phyloP scores from a whole-genome alignment of 2,888 invertebrate genomes.

The Tenodera sinensis region DNA sequence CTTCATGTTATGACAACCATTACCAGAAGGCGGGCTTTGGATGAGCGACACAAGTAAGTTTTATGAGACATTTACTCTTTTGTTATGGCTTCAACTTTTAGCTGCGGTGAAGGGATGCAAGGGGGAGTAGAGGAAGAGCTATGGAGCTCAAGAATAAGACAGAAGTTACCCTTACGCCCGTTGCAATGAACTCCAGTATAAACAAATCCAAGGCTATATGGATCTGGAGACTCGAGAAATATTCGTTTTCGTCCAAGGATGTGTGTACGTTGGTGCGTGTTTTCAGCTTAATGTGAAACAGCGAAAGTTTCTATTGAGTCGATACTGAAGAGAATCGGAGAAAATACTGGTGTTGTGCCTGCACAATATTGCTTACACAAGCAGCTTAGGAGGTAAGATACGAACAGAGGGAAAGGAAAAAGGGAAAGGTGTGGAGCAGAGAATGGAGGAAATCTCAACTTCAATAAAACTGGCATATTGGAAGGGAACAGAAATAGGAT shows the following conservation, averaged over 20 bases:
- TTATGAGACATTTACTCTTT: constrained; percentile 24
- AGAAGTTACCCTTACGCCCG: not conserved
- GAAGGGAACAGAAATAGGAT: not conserved
- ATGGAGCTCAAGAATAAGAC: not conserved
- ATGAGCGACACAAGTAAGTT: not conserved
- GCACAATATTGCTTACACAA: constrained; percentile 18
- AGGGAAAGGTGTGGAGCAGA: not conserved
- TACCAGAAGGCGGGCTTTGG: not conserved
- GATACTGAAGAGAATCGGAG: not conserved
- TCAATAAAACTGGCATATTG: not conserved
- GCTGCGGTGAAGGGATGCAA: not conserved
- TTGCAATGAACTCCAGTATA: not conserved
- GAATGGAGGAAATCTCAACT: not conserved
- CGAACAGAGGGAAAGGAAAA: not conserved
- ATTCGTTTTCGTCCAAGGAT: not conserved
- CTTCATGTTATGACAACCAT: not conserved
- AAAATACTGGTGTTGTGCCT: not conserved
- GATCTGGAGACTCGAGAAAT: not conserved
- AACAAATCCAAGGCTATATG: constrained; percentile 21
- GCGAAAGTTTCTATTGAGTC: constrained; percentile 26
- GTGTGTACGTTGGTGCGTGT: not conserved
- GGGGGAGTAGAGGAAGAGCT: not conserved
- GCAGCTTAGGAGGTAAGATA: not conserved
- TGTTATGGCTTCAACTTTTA: constrained; percentile 18
- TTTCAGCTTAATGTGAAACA: constrained; percentile 26